phyloP scores from a whole-genome alignment of 2,888 invertebrate species.

The Papilio protenor region DNA sequence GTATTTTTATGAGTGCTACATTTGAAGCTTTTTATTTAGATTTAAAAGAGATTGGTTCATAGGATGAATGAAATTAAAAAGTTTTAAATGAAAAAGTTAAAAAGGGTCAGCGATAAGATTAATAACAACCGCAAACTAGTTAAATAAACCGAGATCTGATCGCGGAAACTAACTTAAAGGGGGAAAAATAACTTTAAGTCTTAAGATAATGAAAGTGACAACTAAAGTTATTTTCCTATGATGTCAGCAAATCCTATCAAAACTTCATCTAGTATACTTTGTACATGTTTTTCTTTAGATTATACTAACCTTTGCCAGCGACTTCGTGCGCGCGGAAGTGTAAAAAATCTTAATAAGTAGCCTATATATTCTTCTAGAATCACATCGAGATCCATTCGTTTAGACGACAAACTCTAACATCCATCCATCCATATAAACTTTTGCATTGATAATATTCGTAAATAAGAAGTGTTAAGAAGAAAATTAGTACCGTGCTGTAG shows the following conservation, averaged over 20 bases:
- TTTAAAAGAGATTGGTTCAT: not conserved
- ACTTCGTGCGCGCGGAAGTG: too few relatives aligned
- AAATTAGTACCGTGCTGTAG: too few relatives aligned
- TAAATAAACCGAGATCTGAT: not conserved
- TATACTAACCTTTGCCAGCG: too few relatives aligned
- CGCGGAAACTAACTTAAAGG: not conserved
- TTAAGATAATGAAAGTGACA: conserved; percentile 11
- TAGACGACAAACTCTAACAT: too few relatives aligned
- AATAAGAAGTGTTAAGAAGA: too few relatives aligned
- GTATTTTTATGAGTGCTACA: not conserved
- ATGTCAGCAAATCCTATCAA: not conserved
- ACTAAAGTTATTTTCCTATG: not conserved
- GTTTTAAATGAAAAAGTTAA: conserved; percentile 26
- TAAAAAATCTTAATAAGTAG: too few relatives aligned
- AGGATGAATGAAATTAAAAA: conserved; percentile 17
- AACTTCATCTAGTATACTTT: not conserved
- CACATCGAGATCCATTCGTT: too few relatives aligned
- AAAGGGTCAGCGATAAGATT: not conserved
- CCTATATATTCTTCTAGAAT: too few relatives aligned
- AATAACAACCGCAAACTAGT: conserved; percentile 11
- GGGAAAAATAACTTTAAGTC: not conserved
- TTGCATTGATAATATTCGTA: too few relatives aligned
- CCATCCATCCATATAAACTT: too few relatives aligned
- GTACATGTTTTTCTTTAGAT: not conserved
- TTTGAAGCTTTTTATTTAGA: not conserved